Evolutionary conservation across 1,140 invertebrate species (phyloP).

Genomic region (Procambarus virginalis): DNA sequence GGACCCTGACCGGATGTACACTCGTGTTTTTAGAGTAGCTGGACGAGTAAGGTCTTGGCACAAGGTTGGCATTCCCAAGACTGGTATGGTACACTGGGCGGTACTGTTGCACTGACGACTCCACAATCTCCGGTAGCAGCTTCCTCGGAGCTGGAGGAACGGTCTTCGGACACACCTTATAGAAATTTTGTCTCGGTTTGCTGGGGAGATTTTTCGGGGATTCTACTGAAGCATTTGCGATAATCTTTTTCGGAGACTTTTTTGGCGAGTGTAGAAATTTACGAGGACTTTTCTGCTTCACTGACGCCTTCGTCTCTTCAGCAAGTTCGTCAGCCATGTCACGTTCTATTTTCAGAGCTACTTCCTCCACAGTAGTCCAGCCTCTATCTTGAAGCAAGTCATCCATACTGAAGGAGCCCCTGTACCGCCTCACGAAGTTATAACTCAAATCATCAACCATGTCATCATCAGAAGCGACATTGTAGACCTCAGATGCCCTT

Average conservation of each 20-base stretch:
- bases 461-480: slow-evolving; percentile 3
- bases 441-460: not conserved
- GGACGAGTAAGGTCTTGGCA: slow-evolving; percentile 40
- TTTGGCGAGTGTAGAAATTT: slow-evolving; percentile 15
- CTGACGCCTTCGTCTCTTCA: not conserved
- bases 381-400: slow-evolving; percentile 4
- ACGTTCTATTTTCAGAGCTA: slow-evolving; percentile 6
- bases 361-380: slow-evolving; percentile 54
- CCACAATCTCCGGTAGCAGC: slow-evolving; percentile 43
- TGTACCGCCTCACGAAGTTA: not conserved
- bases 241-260: not conserved
- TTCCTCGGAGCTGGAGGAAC: not conserved
- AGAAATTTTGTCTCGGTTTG: not conserved
- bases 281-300: too few species aligned
- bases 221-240: slow-evolving; percentile 8
- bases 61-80: slow-evolving; percentile 37
- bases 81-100: slow-evolving; percentile 47
- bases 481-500: slow-evolving; percentile 36
- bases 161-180: slow-evolving; percentile 5
- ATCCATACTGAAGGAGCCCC: not conserved
- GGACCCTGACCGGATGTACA: slow-evolving; percentile 13
- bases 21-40: slow-evolving; percentile 30
- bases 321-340: not conserved
- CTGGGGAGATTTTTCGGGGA: not conserved
- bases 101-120: slow-evolving; percentile 41